Base-by-base conservation (phyloP, 2,113 vertebrate species). In the Oophaga pumilio region DNA sequence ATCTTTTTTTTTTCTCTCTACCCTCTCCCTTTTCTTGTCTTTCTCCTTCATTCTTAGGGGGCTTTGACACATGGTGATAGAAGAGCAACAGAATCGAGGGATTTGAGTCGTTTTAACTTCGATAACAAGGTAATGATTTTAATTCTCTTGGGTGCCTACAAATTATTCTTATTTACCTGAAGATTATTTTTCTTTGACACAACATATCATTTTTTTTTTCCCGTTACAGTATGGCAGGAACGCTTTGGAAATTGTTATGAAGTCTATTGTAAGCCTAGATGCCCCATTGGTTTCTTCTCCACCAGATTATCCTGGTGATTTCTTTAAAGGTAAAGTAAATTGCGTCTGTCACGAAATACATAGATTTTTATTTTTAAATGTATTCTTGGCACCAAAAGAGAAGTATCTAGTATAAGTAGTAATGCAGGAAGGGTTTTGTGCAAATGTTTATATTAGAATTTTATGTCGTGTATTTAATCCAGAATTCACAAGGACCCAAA, bases 161-260 rank as follows among this genome's bases (percentile, higher is more conserved):
- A 56, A 56, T 43, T 56, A 64, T 64, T 8, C 22, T 49, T 33
- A 1, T 43, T 20, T 68, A 68, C 12, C 22, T 68, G 24, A 26
- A 26, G 10, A 24, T 68, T 13, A 5, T 62, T 6, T 68, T 68
- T 26, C 2, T 11, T 68, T 26, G 0, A 0, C 11, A 24, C 12
- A 26, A 24, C 0, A 2, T n/a, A 14, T 50, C 6, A 8, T 28
- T 11, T 4, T 77, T 8, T n/a, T 17, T 87, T 71, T 80, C 88
- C 84, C 2, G 17, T 18, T 12, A 4, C 93, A 99, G 98, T 99
- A 99, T 87, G 98, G 98, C 89, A 96, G 98, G 94, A 99, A 98
- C 22, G 98, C 98, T 89, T 93, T 99, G 90, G 98, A 99, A 90
- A 99, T 98, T 26, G 97, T 99, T 60, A 99, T 99, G 98, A 99